Conservation (phyloP, 2,888 invertebrate species). For the Hesperia comma region DNA sequence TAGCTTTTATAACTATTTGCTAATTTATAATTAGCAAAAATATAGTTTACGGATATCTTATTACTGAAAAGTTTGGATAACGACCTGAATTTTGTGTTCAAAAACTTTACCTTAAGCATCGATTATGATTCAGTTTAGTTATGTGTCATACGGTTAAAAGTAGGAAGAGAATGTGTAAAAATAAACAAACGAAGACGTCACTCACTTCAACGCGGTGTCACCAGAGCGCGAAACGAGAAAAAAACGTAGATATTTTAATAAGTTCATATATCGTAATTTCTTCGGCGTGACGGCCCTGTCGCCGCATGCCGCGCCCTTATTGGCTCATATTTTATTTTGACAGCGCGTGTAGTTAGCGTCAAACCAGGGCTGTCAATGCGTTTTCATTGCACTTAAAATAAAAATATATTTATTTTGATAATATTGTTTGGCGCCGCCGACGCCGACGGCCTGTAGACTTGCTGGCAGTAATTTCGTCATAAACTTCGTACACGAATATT, state of each 20-base stretch:
- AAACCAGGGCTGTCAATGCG: conserved; percentile 54
- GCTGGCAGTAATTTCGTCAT: conserved; percentile 20
- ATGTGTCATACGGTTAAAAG: conserved; percentile 12
- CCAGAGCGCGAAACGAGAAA: conserved; percentile 74
- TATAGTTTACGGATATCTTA: too few species aligned
- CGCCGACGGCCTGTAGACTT: not conserved
- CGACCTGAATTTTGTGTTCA: not conserved
- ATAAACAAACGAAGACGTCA: conserved; percentile 45
- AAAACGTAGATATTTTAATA: conserved; percentile 74
- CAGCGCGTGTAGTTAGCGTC: conserved; percentile 62
- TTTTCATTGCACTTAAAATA: conserved; percentile 34
- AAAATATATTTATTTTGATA: conserved; percentile 33
- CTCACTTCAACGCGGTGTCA: conserved; percentile 63
- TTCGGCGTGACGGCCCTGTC: conserved; percentile 77
- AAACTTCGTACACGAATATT: conserved; percentile 12
- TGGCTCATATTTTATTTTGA: conserved; percentile 82
- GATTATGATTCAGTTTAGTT: not conserved
- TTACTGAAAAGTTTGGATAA: too few species aligned
- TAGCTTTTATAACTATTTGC: too few species aligned
- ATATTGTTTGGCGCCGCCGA: conserved; percentile 22
- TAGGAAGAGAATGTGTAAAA: conserved; percentile 32
- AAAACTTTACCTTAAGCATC: not conserved
- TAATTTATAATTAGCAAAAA: too few species aligned
- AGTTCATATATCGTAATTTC: conserved; percentile 77
- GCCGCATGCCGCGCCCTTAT: conserved; percentile 69